Evolutionary conservation across 2,888 invertebrate genomes (phyloP).

Genomic region (Busseola fusca): DNA sequence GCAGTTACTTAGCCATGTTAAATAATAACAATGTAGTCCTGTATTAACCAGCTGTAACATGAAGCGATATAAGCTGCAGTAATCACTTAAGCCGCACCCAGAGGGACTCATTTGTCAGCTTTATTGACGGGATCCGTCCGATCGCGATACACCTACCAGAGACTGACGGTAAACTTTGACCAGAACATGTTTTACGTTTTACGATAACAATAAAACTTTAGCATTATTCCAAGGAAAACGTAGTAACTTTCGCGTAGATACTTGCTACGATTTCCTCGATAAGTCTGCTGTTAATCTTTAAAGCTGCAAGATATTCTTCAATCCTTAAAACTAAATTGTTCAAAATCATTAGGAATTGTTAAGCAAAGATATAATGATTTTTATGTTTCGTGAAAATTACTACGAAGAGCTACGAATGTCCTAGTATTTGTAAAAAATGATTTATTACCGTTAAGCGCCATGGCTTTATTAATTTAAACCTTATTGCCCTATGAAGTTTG

Average conservation of each 20-base stretch:
- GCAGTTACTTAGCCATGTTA: slow-evolving; percentile 11
- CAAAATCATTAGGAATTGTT: neutral
- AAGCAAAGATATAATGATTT: neutral
- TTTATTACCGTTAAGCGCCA: neutral
- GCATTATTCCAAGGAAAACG: neutral
- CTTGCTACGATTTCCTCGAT: neutral
- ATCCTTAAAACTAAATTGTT: neutral
- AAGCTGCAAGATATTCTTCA: neutral
- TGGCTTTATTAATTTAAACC: neutral
- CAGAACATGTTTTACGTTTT: slow-evolving; percentile 14
- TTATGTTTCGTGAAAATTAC: neutral
- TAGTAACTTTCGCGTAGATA: neutral
- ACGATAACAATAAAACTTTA: slow-evolving; percentile 4
- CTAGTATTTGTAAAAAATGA: neutral
- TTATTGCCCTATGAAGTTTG: neutral
- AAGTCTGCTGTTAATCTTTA: neutral
- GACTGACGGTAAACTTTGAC: slow-evolving; percentile 33
- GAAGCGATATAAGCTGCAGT: slow-evolving; percentile 81
- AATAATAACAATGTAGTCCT: slow-evolving; percentile 38
- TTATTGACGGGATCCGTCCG: slow-evolving; percentile 74
- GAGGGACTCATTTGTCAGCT: slow-evolving; percentile 78
- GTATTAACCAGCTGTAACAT: slow-evolving; percentile 54
- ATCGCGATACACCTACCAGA: slow-evolving; percentile 67
- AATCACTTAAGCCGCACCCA: slow-evolving; percentile 87
- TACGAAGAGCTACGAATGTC: neutral